Conservation (phyloP, 2,797 vertebrate species). For the Thaleichthys pacificus region DNA sequence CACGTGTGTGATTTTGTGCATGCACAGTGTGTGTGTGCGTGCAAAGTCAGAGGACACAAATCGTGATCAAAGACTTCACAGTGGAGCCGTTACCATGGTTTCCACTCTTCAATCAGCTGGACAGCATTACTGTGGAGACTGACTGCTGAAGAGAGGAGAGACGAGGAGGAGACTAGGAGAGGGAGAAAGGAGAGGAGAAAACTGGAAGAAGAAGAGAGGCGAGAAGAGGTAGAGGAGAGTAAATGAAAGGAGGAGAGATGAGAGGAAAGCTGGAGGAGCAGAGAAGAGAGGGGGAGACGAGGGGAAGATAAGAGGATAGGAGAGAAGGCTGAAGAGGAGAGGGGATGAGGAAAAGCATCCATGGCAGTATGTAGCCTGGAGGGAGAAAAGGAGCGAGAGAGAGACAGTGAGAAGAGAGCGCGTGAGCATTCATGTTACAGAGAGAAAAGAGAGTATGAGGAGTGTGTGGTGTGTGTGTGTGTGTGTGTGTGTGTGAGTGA, state of each 20-base stretch:
- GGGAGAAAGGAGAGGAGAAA: background rate
- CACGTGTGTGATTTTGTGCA: background rate
- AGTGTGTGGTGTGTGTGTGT: no score
- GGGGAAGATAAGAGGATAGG: background rate
- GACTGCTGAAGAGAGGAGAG: background rate
- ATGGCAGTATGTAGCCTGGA: background rate
- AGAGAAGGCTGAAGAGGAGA: background rate
- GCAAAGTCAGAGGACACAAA: background rate
- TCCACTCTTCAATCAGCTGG: slow-evolving; percentile 30
- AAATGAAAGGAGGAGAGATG: background rate
- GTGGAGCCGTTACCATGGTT: slow-evolving; percentile 42
- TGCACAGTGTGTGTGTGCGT: background rate
- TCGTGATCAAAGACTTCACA: slow-evolving; percentile 14
- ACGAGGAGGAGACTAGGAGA: background rate
- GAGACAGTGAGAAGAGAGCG: no score
- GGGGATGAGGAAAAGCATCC: background rate
- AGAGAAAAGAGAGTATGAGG: no score
- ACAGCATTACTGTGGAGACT: slow-evolving; percentile 17
- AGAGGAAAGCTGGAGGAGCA: background rate
- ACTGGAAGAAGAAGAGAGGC: background rate
- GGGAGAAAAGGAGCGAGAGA: background rate
- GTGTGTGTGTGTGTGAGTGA: no score
- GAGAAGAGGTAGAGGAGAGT: no score
- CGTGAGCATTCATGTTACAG: no score
- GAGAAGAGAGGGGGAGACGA: background rate